These are phyloP conservation scores for Glaucopsyche alexis DNA, from an alignment of 2,888 invertebrate species.

Conservation along the genomic window DNA sequence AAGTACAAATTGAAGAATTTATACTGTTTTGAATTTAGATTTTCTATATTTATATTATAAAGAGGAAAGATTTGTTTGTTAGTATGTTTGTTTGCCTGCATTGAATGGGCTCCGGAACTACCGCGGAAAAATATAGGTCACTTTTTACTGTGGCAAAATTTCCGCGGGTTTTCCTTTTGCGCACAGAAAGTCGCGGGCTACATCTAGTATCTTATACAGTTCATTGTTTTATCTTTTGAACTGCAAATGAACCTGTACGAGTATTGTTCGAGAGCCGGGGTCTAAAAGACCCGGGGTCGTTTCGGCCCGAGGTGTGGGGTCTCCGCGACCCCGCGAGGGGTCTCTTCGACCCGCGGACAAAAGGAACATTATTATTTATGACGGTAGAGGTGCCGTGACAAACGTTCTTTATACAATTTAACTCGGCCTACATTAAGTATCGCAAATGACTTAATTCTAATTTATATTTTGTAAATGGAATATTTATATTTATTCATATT, in stretches of 20 bases:
- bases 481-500: too few species aligned
- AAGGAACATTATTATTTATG: slow-evolving; percentile 39
- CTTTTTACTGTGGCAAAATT: too few species aligned
- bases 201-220: slow-evolving; percentile 1
- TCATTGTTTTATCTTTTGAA: slow-evolving; percentile 27
- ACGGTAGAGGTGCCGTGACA: slow-evolving; percentile 39
- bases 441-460: slow-evolving; percentile 16
- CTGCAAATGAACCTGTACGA: slow-evolving; percentile 23
- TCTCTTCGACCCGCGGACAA: slow-evolving; percentile 25
- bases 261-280: slow-evolving; percentile 23
- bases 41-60: too few species aligned
- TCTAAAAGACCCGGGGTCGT: not conserved
- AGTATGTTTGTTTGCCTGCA: too few species aligned
- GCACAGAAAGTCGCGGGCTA: not conserved
- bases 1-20: too few species aligned
- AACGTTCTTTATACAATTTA: slow-evolving; percentile 34
- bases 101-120: too few species aligned
- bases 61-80: too few species aligned
- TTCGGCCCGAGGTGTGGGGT: not conserved
- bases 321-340: not conserved
- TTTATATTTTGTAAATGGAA: not conserved
- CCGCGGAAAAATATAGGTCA: too few species aligned
- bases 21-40: too few species aligned
- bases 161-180: too few species aligned
- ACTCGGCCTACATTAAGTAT: slow-evolving; percentile 23